Base-by-base conservation (phyloP, 2,113 vertebrate species). In the Struthio camelus region DNA sequence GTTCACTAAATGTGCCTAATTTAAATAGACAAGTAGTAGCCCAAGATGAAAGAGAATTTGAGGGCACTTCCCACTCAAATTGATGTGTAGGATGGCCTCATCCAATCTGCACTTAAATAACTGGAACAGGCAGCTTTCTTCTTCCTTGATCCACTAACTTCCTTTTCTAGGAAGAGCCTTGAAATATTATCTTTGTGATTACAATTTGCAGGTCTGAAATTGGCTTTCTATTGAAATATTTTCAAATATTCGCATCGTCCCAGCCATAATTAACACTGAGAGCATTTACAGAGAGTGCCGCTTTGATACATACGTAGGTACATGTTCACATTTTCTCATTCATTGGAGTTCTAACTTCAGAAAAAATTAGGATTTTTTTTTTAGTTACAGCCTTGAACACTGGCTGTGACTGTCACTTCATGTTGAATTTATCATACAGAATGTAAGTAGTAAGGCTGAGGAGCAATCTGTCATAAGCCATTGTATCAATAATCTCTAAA, bases 361-460 rank as follows among this genome's bases (percentile, higher is more conserved):
- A 89, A 96, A 97, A 91, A 97, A 98, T 96, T 92, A 97, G 75
- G 15, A 4, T 1, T 71, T 95, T 84, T 92, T 90, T 96, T 96
- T 92, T 25, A 93, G 87, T 91, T 94, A 90, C 76, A 93, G 93
- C 89, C 94, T 97, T 91, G 96, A 97, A 98, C 72, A 58, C 96
- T 97, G 92, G 94, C 97, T 96, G 96, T 89, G 97, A 92, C 94
- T 98, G 97, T 97, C 97, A 96, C 89, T 97, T 98, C 78, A 25
- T 65, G 81, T 94, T 96, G 96, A 96, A 97, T 97, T 97, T 96
- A 94, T 98, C 62, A 88, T 95, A 67, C 51, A 92, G 95, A 95
- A 96, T 93, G 90, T 87, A 97, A 98, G 70, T 87, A 58, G 65
- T 96, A 94, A 94, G 91, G 87, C 90, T 59, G 73, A 96, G 90